A percentile compares a stretch with the other conserved stretches of the same genome.
phyloP scores from a whole-genome alignment of 2,113 vertebrate species.

The Tyrannus savana region DNA sequence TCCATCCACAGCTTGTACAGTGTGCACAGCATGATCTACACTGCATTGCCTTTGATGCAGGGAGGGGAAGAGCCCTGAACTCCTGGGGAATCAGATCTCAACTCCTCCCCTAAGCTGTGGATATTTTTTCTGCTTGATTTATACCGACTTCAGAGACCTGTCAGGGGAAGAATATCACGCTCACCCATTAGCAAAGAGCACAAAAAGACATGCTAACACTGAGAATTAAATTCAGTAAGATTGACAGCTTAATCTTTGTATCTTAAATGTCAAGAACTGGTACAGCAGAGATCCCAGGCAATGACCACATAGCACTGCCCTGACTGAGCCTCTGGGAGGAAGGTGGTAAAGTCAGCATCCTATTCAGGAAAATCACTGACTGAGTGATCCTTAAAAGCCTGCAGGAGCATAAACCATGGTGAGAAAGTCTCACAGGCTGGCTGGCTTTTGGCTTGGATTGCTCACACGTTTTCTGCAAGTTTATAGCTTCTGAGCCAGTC shows the following conservation, averaged over 20 bases:
- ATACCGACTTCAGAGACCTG: not conserved
- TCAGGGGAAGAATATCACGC: not conserved
- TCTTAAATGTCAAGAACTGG: constrained; percentile 22
- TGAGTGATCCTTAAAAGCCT: not conserved
- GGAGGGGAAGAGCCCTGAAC: not conserved
- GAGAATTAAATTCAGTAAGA: constrained; percentile 6
- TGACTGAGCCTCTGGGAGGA: not conserved
- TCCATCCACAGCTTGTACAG: not conserved
- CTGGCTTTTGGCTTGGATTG: not conserved
- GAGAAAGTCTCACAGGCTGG: not conserved
- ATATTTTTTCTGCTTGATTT: constrained; percentile 6
- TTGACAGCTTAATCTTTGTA: constrained; percentile 26
- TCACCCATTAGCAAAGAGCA: constrained; percentile 16
- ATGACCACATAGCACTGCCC: not conserved
- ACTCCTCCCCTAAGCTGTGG: not conserved
- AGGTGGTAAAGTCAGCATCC: constrained; percentile 3
- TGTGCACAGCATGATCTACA: accelerated
- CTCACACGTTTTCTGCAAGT: not conserved
- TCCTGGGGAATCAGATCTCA: not conserved
- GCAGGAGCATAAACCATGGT: not conserved
- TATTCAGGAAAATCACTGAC: not conserved
- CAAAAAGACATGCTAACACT: not conserved
- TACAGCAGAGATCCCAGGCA: not conserved
- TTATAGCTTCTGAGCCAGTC: not conserved
- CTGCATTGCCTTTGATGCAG: not conserved